Base-by-base conservation (phyloP, 1,140 invertebrate genomes). In the Bombus waltoni region DNA sequence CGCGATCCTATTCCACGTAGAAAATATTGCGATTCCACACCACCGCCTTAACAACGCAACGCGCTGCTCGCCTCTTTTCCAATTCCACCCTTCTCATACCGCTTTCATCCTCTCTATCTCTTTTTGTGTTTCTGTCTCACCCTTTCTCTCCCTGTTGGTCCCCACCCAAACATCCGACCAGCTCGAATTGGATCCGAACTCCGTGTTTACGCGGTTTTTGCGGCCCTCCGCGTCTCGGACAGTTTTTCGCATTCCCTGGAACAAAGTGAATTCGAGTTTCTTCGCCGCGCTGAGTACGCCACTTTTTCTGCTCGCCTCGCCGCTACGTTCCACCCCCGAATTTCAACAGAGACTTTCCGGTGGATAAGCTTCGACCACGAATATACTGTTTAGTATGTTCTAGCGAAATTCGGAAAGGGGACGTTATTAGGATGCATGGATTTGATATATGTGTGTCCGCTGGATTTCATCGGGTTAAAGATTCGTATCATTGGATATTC, bases 1-100 rank as follows among this genome's bases (percentile, higher is more conserved):
- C 70, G 65, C 77, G 75, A 76, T 75, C 66, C 85, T 79, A 84
- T 79, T 70, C 76, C 73, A 35, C 42, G 57, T 65, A 84, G 75
- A 32, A 87, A 85, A 86, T 87, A 87, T 86, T 76, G 86, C 77
- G 62, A 87, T 87, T 85, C 72, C 71, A 53, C 47, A 53, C 40
- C 76, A 32, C 53, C 70, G 82, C 57, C 62, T 85, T 86, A 85
- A 85, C 83, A 85, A 86, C 40, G 75, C 42, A 44, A 22, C 62
- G 11, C 35, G 3, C 22, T 32, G 76, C 18, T 44, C 75, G 15
- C 22, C 68, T 70, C 71, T 76, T 77, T 66, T 76, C 75, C 65
- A 72, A 81, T 74, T 85, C 72, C 62, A 59, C 72, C 76, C 57
- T 32, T 35, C 80, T 28, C 71, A 5, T 53, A 32, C 66, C 32